Evolutionary conservation across 2,888 invertebrate species (phyloP).

Genomic region (Lochmaea capreae): DNA sequence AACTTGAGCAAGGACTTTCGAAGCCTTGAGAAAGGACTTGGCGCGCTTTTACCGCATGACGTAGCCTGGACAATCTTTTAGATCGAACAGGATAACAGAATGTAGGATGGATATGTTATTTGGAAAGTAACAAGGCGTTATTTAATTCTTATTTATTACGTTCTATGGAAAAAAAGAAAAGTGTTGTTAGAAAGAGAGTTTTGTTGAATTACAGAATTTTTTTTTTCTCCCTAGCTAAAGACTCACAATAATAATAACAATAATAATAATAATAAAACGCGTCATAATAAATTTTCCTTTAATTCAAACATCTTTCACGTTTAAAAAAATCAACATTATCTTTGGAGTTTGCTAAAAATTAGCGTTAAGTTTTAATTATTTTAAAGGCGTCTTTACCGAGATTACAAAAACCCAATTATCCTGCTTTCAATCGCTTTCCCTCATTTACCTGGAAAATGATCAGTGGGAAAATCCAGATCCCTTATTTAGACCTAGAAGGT

Average conservation of each 20-base stretch:
- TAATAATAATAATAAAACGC: too few species aligned
- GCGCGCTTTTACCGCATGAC: conserved; percentile 3
- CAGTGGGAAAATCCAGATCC: conserved; percentile 25
- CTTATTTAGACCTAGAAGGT: conserved; percentile 47
- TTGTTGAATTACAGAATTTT: background rate
- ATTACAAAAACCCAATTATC: background rate
- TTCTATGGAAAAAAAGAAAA: background rate
- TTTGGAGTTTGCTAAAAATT: too few species aligned
- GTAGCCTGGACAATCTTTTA: conserved; percentile 1
- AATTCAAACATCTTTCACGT: too few species aligned
- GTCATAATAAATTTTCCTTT: too few species aligned
- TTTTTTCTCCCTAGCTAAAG: too few species aligned
- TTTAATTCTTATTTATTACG: background rate
- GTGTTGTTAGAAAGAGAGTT: background rate
- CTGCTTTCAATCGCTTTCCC: background rate
- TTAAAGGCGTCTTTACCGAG: too few species aligned
- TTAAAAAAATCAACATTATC: too few species aligned
- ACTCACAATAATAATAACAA: too few species aligned
- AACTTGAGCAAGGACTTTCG: background rate
- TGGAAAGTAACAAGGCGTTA: background rate
- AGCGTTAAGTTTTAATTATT: too few species aligned
- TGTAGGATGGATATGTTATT: background rate
- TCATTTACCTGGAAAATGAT: conserved; percentile 35
- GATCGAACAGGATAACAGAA: background rate
- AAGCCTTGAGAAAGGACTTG: conserved; percentile 9